These are phyloP conservation scores for Myanophis thanlyinensis DNA, from an alignment of 2,113 vertebrate genomes.

Conservation along the genomic window DNA sequence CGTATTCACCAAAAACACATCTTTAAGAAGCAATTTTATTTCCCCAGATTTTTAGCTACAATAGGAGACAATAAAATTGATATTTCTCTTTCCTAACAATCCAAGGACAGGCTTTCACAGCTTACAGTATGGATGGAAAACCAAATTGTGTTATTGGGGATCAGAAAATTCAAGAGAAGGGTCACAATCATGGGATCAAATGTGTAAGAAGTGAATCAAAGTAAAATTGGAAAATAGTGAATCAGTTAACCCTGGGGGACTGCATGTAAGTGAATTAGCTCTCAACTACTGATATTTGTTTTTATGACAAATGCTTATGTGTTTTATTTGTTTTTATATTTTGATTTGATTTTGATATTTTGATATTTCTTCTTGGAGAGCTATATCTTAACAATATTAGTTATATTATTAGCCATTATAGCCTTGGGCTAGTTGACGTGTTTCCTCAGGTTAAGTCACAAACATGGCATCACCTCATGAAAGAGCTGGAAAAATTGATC, in stretches of 20 bases:
- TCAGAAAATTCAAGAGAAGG: neutral
- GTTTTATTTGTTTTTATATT: neutral
- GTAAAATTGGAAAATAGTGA: neutral
- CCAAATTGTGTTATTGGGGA: neutral
- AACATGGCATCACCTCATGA: neutral
- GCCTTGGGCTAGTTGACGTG: neutral
- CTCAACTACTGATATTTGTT: neutral
- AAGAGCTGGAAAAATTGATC: neutral
- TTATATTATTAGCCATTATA: neutral
- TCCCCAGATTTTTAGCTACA: neutral
- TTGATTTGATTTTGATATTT: too few species aligned
- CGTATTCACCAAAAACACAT: neutral
- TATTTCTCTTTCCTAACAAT: neutral
- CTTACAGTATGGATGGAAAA: neutral
- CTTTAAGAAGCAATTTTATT: neutral
- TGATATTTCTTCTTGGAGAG: neutral
- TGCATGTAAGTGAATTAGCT: neutral
- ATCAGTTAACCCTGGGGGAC: too few species aligned
- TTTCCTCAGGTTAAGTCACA: neutral
- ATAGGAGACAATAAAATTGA: neutral
- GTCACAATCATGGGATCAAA: neutral
- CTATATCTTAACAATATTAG: neutral
- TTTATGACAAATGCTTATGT: neutral
- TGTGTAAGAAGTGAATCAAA: neutral
- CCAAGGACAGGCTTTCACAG: neutral